Percentiles rank a stretch among this genome's conserved stretches.
These are phyloP conservation scores for Ormia ochracea DNA, from an alignment of 2,888 invertebrate genomes.

Conservation along the genomic window DNA sequence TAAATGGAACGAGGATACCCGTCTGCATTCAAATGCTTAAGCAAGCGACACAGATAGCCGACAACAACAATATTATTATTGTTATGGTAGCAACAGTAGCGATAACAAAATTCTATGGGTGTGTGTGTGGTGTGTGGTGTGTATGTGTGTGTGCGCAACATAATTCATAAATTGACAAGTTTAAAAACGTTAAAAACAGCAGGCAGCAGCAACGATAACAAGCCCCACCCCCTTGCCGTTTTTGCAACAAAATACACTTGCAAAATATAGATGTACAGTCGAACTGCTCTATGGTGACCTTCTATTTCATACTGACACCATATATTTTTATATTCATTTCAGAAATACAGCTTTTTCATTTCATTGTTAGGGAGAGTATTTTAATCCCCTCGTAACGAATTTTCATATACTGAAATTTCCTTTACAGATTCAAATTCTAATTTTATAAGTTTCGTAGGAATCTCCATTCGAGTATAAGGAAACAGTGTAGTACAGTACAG, in stretches of 20 bases:
- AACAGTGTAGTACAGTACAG: too few relatives aligned
- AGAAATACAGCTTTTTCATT: too few relatives aligned
- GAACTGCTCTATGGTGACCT: too few relatives aligned
- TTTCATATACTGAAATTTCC: too few relatives aligned
- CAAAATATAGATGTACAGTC: neutral
- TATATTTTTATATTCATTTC: too few relatives aligned
- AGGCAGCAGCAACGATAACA: neutral
- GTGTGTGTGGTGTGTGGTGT: too few relatives aligned
- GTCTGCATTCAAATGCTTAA: constrained; percentile 6
- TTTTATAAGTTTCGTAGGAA: too few relatives aligned
- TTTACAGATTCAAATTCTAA: too few relatives aligned
- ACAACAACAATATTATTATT: neutral
- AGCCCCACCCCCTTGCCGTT: neutral
- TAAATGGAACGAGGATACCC: constrained; percentile 50
- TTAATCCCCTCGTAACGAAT: too few relatives aligned
- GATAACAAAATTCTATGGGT: constrained; percentile 18
- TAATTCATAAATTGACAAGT: constrained; percentile 42
- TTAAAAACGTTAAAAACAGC: constrained; percentile 6
- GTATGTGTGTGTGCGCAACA: constrained; percentile 19
- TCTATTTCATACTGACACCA: too few relatives aligned
- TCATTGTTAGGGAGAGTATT: too few relatives aligned
- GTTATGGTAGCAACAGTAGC: neutral
- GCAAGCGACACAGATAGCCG: neutral
- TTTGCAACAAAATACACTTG: neutral
- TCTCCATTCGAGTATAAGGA: too few relatives aligned